These are phyloP conservation scores for Halcyon smyrnensis DNA, from an alignment of 2,797 vertebrate species.

Conservation along the genomic window DNA sequence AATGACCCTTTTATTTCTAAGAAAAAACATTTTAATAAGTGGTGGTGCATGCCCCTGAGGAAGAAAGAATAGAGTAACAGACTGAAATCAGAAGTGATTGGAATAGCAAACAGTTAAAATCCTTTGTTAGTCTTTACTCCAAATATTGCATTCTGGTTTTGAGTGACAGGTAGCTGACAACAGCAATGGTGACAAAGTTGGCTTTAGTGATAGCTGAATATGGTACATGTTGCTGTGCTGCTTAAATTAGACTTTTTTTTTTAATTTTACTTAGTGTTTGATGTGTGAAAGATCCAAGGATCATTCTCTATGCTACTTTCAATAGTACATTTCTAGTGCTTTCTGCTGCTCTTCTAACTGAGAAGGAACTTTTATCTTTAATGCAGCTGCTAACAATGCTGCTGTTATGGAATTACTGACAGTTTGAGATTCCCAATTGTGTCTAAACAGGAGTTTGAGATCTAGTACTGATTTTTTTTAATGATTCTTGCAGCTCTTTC, in stretches of 20 bases:
- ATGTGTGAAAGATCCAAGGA: background rate
- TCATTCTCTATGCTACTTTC: background rate
- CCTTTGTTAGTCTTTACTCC: background rate
- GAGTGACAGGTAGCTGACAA: background rate
- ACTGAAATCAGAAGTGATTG: background rate
- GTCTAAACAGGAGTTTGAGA: background rate
- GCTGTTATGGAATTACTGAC: background rate
- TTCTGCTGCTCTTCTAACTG: background rate
- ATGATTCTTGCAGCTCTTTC: background rate
- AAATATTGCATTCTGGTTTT: background rate
- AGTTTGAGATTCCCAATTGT: background rate
- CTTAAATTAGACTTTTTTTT: background rate
- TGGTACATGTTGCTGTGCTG: rapidly evolving
- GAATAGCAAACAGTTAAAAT: background rate
- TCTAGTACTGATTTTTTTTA: background rate
- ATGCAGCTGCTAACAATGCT: background rate
- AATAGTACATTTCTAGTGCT: background rate
- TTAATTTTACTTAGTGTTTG: background rate
- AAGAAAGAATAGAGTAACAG: background rate
- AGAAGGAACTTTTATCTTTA: background rate
- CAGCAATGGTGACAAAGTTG: background rate
- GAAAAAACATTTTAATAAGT: background rate
- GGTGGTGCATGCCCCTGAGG: rapidly evolving
- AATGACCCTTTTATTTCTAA: background rate
- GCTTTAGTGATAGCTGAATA: background rate